Evolutionary conservation across 2,113 vertebrate genomes (phyloP).

Genomic region (Phaetusa simplex): DNA sequence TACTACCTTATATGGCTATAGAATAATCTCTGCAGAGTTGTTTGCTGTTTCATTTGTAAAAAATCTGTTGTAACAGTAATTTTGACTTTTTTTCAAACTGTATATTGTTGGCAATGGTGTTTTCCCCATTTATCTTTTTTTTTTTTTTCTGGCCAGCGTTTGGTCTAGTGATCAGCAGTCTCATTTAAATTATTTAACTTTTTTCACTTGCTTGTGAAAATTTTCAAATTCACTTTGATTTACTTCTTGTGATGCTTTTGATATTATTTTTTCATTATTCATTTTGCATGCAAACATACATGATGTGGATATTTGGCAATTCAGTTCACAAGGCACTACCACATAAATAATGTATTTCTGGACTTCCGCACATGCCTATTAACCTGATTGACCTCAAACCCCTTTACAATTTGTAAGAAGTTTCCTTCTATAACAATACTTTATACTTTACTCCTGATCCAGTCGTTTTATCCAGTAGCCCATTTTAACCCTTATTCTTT

Average conservation of each 20-base stretch:
- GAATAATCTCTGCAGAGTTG: not conserved
- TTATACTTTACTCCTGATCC: not conserved
- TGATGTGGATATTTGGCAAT: not conserved
- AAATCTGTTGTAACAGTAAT: not conserved
- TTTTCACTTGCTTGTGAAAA: not conserved
- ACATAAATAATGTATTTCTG: conserved; percentile 15
- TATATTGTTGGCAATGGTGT: not conserved
- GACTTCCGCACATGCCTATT: conserved; percentile 7
- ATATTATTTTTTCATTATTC: not conserved
- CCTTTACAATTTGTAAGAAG: conserved; percentile 11
- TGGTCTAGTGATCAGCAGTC: not conserved
- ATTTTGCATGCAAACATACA: not conserved
- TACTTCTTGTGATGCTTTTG: not conserved
- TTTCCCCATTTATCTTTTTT: not conserved
- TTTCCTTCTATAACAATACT: not conserved
- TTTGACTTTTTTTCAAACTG: not conserved
- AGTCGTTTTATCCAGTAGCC: conserved; percentile 17
- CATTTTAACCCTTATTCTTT: conserved; percentile 31
- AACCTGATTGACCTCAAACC: conserved; percentile 22
- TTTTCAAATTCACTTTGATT: not conserved
- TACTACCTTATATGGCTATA: not conserved
- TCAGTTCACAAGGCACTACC: not conserved
- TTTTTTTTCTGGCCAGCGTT: not conserved
- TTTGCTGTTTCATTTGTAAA: not conserved
- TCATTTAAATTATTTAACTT: not conserved